These are phyloP conservation scores for Helicoverpa armigera DNA, from an alignment of 1,140 invertebrate genomes.

Conservation along the genomic window DNA sequence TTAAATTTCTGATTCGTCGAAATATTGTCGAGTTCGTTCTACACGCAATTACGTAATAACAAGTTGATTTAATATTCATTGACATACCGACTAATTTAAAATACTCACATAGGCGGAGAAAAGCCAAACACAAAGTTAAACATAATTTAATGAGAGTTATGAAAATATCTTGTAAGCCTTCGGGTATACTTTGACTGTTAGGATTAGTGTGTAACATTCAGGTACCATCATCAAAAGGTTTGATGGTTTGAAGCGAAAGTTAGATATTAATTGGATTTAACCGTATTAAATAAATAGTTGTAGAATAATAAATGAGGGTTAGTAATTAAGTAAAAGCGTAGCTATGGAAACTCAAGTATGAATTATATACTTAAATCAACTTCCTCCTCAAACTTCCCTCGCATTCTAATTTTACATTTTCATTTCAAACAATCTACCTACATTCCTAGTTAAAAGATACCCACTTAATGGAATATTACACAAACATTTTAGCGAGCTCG, in stretches of 20 bases:
- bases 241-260: background rate
- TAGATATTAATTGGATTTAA: background rate
- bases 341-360: too few relatives aligned
- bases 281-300: background rate
- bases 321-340: too few relatives aligned
- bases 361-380: too few relatives aligned
- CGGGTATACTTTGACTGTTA: background rate
- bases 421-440: background rate
- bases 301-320: background rate
- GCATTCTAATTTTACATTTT: too few relatives aligned
- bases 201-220: background rate
- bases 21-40: slow-evolving; percentile 3
- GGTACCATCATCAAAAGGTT: background rate
- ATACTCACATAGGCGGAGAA: slow-evolving; percentile 35
- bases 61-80: slow-evolving; percentile 40
- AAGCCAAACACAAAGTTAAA: slow-evolving; percentile 18
- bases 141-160: slow-evolving; percentile 24
- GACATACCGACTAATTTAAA: slow-evolving; percentile 40
- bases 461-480: background rate
- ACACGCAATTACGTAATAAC: slow-evolving; percentile 28
- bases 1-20: background rate
- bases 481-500: slow-evolving; percentile 10
- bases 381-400: too few relatives aligned
- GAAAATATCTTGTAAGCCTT: background rate
- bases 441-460: slow-evolving; percentile 2